phyloP scores from a whole-genome alignment of 2,113 vertebrate genomes.

The Leptobrachium leishanense region DNA sequence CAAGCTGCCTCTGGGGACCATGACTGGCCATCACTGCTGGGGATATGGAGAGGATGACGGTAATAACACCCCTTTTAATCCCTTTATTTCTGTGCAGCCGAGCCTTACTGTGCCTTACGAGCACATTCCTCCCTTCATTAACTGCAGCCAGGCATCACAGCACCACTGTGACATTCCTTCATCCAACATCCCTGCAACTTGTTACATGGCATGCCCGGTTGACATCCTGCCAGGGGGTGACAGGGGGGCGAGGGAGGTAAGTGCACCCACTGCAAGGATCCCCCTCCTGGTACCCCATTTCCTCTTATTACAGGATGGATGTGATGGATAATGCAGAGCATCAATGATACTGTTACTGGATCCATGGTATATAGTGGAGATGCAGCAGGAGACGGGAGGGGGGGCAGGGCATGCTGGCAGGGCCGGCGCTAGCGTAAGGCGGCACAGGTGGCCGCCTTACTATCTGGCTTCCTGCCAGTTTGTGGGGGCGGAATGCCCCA shows the following conservation, averaged over 20 bases:
- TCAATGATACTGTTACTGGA: too few species aligned
- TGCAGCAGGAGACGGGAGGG: too few species aligned
- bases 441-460: too few species aligned
- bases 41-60: constrained; percentile 90
- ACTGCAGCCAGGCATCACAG: background rate
- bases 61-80: constrained; percentile 62
- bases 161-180: background rate
- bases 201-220: background rate
- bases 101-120: background rate
- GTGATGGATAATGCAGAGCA: too few species aligned
- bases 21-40: constrained; percentile 85
- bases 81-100: background rate
- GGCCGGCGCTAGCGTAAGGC: too few species aligned
- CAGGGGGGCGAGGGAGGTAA: background rate
- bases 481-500: too few species aligned
- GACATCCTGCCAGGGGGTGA: background rate
- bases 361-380: too few species aligned
- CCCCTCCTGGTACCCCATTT: too few species aligned
- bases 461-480: too few species aligned
- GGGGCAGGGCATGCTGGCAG: too few species aligned
- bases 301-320: too few species aligned
- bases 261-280: background rate
- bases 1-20: constrained; percentile 52
- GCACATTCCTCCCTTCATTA: constrained; percentile 35
- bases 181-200: background rate